Conservation (phyloP, 1,140 invertebrate genomes). For the Cotesia glomerata region DNA sequence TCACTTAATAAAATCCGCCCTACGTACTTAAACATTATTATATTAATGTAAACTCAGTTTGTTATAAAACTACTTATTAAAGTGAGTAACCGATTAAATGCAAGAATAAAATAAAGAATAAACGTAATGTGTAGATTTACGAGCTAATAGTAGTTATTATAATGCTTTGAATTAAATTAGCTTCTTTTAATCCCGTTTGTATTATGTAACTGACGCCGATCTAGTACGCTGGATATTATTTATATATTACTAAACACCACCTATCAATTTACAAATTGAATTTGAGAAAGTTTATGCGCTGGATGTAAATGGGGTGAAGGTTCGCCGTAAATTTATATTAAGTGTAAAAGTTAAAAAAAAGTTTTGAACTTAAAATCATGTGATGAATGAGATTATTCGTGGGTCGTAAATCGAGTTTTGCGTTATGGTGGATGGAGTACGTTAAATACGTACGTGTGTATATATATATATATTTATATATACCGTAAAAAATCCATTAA, state of each 20-base stretch:
- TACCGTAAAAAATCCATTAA: neutral
- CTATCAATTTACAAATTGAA: neutral
- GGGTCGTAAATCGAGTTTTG: neutral
- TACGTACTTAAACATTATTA: neutral
- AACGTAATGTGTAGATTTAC: conserved; percentile 38
- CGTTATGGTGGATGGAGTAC: neutral
- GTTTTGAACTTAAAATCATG: neutral
- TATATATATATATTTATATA: neutral
- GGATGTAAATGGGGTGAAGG: neutral
- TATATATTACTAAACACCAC: neutral
- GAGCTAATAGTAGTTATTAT: conserved; percentile 40
- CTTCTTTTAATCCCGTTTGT: conserved; percentile 37
- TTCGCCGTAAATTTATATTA: neutral
- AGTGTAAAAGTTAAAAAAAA: neutral
- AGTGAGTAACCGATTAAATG: neutral
- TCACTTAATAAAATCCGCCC: neutral
- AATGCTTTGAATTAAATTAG: conserved; percentile 44
- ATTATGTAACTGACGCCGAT: conserved; percentile 47
- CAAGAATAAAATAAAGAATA: conserved; percentile 39
- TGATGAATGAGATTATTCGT: neutral
- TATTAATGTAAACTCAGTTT: neutral
- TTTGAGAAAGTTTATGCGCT: neutral
- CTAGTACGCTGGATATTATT: conserved; percentile 61
- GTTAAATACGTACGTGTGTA: neutral
- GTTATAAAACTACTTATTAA: too few species aligned